phyloP scores from a whole-genome alignment of 2,797 vertebrate species.

The Gymnoscopelus braueri region DNA sequence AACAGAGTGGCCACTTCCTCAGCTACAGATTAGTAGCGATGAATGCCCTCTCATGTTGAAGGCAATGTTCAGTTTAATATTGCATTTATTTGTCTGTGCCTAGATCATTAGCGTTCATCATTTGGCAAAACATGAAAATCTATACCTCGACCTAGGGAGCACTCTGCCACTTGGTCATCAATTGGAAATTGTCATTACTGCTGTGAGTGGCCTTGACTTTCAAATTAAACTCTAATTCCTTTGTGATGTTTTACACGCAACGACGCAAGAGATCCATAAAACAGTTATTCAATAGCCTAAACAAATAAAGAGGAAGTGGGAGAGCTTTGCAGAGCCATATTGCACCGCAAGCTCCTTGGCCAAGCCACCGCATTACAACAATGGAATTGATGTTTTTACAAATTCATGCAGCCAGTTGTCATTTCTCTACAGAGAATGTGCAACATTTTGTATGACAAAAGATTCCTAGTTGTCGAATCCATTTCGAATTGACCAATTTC shows the following conservation, averaged over 20 bases:
- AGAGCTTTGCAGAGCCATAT: conserved; percentile 43
- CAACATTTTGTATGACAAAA: conserved; percentile 1
- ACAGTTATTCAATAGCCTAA: conserved; percentile 7
- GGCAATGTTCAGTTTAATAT: conserved; percentile 34
- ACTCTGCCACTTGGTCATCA: conserved; percentile 34
- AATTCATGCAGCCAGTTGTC: conserved; percentile 52
- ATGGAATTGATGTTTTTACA: conserved; percentile 42
- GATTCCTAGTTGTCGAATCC: not conserved
- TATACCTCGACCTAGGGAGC: conserved; percentile 32
- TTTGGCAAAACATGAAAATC: conserved; percentile 39
- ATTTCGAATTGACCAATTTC: not conserved
- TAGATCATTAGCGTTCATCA: conserved; percentile 52
- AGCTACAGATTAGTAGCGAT: conserved; percentile 42
- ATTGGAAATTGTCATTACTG: conserved; percentile 51
- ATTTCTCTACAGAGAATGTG: no score
- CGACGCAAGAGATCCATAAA: conserved; percentile 29
- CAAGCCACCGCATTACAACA: conserved; percentile 37
- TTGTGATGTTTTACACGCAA: conserved; percentile 39
- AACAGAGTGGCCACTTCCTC: conserved; percentile 40
- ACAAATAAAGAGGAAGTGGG: conserved; percentile 5
- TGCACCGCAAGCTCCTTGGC: conserved; percentile 40
- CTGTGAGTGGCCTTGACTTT: conserved; percentile 43
- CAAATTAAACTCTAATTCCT: conserved; percentile 37
- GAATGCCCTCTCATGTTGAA: conserved; percentile 25
- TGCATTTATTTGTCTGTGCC: conserved; percentile 49